Evolutionary conservation across 2,888 invertebrate genomes (phyloP).

Genomic region (Trachelus iudaicus): DNA sequence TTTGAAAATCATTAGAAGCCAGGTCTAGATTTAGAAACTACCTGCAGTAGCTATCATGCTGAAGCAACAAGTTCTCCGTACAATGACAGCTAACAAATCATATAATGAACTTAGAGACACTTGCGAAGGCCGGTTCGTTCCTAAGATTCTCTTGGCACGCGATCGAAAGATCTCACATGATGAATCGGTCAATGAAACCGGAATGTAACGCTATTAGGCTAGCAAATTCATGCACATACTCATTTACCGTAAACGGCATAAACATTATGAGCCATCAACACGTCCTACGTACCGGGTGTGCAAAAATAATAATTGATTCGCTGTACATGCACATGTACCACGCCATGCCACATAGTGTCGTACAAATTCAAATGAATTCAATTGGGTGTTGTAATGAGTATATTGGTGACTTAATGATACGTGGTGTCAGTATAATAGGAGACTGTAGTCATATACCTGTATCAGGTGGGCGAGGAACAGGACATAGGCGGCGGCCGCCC

Average conservation of each 20-base stretch:
- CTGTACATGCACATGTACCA: background rate
- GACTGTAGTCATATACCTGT: constrained; percentile 49
- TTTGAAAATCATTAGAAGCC: background rate
- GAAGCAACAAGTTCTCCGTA: background rate
- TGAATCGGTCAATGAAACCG: background rate
- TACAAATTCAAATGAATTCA: background rate
- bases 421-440: background rate
- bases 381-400: background rate
- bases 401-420: background rate
- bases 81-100: background rate
- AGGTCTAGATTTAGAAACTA: background rate
- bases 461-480: constrained; percentile 65
- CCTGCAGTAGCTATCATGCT: background rate
- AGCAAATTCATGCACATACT: background rate
- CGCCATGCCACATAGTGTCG: background rate
- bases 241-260: background rate
- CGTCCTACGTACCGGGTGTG: background rate
- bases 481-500: constrained; percentile 66
- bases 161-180: background rate
- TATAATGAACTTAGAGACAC: background rate
- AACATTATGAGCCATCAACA: background rate
- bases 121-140: background rate
- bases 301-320: background rate
- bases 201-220: background rate
- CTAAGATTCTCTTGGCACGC: background rate